Conservation (phyloP, 2,888 invertebrate species). For the Polydrusus cervinus region DNA sequence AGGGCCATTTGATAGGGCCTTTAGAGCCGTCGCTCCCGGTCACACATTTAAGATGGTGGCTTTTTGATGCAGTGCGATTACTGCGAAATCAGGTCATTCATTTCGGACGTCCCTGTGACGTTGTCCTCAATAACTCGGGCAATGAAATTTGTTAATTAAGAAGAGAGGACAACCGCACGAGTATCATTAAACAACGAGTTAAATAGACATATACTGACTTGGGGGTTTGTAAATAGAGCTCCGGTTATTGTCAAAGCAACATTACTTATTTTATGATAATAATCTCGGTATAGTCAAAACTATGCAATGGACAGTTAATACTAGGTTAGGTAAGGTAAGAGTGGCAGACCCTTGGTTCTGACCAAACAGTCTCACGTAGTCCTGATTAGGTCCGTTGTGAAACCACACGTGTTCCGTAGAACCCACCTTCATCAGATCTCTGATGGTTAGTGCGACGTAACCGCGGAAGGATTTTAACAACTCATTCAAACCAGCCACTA, state of each 20-base stretch:
- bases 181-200: constrained; percentile 2
- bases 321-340: too few species aligned
- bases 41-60: constrained; percentile 23
- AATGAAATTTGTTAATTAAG: constrained; percentile 14
- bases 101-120: constrained; percentile 13
- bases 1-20: constrained; percentile 18
- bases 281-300: too few species aligned
- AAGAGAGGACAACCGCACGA: background rate
- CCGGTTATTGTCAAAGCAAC: background rate
- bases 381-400: too few species aligned
- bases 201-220: background rate
- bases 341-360: too few species aligned
- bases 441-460: too few species aligned
- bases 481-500: too few species aligned
- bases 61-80: constrained; percentile 35
- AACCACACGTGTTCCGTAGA: too few species aligned
- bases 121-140: constrained; percentile 14
- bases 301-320: too few species aligned
- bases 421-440: too few species aligned
- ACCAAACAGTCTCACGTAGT: too few species aligned
- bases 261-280: background rate
- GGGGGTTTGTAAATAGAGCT: background rate
- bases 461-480: too few species aligned
- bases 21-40: constrained; percentile 22
- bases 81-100: constrained; percentile 30